Evolutionary conservation across 1,140 invertebrate genomes (phyloP), one percentile per base, ranked within the genome.

Genomic region (Neotoxoptera formosana): DNA sequence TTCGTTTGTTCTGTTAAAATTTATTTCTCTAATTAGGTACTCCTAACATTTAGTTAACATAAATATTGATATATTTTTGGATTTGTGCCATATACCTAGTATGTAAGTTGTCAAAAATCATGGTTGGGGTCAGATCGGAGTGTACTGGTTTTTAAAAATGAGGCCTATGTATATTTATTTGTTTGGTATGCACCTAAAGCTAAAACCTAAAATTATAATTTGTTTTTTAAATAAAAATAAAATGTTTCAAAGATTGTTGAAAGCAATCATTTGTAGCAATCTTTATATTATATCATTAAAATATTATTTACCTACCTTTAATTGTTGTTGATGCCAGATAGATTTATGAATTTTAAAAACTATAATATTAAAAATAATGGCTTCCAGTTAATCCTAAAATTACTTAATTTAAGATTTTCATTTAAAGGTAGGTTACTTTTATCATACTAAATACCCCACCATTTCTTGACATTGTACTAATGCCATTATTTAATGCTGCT

Each of bases 101-200:
- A n/a, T 67, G 60, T n/a, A 90, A 90, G 53, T 90, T 90, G 47
- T 41, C 60, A 36, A 90, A 90, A 90, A 51, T 51, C 17, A 4
- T 17, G 17, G 17, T 67, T 17, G 6, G 0, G 11, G 1, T 6
- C 25, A 25, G 25, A 4, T 67, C n/a, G 17, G 30, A 30, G 30
- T 0, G 30, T 60, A 60, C 9, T 14, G 23, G 23, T 25, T 60
- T 60, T 9, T 56, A 56, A 56, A 60, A 60, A 60, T 30, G 9
- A 60, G 30, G 30, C 4, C 30, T 14, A 9, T 47, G 30, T n/a
- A 7, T 67, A 67, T 67, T n/a, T 1, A 17, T 76, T n/a, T n/a
- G 30, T 34, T 17, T n/a, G 17, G 6, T 76, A 0, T 76, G 11
- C 14, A n/a, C 14, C 14, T 7, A 76, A 14, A n/a, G 30, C 30